Percentiles rank a stretch among this genome's conserved stretches.
phyloP scores from a whole-genome alignment of 2,888 invertebrate species.

The Halocaridina rubra region DNA sequence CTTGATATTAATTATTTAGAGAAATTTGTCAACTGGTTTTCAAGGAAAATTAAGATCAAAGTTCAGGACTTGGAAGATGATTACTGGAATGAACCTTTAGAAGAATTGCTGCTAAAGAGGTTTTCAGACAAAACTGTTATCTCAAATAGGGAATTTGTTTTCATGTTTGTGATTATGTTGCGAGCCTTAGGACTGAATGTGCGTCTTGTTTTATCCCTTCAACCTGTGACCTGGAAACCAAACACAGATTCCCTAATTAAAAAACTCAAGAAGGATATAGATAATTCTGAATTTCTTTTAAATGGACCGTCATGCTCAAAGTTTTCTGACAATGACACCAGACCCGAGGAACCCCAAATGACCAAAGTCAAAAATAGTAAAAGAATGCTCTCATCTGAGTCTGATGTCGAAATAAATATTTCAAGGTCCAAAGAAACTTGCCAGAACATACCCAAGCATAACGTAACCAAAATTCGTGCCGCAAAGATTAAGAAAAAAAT shows the following conservation, averaged over 20 bases:
- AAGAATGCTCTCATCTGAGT: conserved; percentile 33
- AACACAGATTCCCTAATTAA: conserved; percentile 70
- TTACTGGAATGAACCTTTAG: conserved; percentile 72
- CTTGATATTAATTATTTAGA: conserved; percentile 81
- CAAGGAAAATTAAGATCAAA: conserved; percentile 68
- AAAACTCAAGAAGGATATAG: neutral
- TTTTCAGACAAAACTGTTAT: conserved; percentile 70
- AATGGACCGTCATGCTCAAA: neutral
- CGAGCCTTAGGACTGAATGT: conserved; percentile 85
- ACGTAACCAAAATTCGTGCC: neutral
- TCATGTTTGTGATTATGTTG: conserved; percentile 81
- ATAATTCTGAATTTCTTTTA: neutral
- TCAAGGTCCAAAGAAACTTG: conserved; percentile 28
- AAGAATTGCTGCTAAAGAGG: conserved; percentile 74
- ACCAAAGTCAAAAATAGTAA: neutral
- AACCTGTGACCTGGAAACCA: conserved; percentile 80
- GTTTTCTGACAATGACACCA: conserved; percentile 68
- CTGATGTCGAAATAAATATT: conserved; percentile 60
- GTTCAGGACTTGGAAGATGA: conserved; percentile 71
- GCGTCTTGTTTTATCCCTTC: conserved; percentile 83
- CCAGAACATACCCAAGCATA: neutral
- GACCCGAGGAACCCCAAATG: conserved; percentile 39
- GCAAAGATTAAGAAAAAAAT: conserved; percentile 53
- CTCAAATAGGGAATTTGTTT: conserved; percentile 78
- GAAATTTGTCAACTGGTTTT: conserved; percentile 83